These are phyloP conservation scores for Phalanger gymnotis DNA, from an alignment of 2,797 vertebrate species.

Conservation along the genomic window DNA sequence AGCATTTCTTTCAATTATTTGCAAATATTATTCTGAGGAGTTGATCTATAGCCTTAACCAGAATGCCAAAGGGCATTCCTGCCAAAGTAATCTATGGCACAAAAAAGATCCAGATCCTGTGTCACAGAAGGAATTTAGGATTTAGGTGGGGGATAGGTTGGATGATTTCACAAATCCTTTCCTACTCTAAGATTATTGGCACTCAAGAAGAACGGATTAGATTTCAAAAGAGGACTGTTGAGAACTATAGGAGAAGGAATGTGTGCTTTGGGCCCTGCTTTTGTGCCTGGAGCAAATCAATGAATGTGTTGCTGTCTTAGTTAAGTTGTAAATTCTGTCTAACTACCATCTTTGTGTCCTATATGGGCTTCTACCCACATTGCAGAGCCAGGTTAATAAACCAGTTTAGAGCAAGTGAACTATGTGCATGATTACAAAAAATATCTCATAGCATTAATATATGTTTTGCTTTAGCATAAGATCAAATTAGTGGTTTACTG, in stretches of 20 bases:
- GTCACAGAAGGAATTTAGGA: background rate
- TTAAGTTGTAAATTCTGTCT: background rate
- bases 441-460: background rate
- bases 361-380: background rate
- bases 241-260: background rate
- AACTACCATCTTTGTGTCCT: background rate
- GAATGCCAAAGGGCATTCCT: background rate
- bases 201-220: background rate
- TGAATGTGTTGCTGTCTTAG: background rate
- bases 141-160: background rate
- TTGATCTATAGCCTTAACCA: background rate
- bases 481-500: background rate
- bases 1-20: background rate
- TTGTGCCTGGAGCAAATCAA: background rate
- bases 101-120: background rate
- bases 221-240: background rate
- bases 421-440: background rate
- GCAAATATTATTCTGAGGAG: background rate
- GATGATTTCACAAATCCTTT: background rate
- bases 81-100: background rate
- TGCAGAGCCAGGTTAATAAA: background rate
- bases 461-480: background rate
- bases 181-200: background rate
- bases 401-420: background rate
- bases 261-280: background rate